A percentile compares a stretch with the other conserved stretches of the same genome.
Conservation (phyloP, 2,113 vertebrate species). For the Promerops cafer region DNA sequence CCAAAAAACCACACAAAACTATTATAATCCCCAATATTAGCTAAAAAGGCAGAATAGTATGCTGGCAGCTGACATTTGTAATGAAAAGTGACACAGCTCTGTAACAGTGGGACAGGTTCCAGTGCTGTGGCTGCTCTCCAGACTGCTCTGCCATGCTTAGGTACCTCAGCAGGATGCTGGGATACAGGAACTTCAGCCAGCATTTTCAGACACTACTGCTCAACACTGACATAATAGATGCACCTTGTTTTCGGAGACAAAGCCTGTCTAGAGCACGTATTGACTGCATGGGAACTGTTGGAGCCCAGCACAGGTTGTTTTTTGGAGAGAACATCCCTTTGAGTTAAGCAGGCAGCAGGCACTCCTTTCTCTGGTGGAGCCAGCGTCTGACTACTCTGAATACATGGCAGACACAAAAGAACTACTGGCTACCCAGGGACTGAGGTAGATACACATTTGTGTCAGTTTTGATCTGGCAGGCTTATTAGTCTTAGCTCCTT, state of each 20-base stretch:
- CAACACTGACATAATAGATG: background rate
- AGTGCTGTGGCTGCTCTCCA: background rate
- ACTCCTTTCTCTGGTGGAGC: background rate
- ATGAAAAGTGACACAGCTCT: background rate
- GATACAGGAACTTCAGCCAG: background rate
- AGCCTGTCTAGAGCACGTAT: background rate
- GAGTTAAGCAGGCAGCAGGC: background rate
- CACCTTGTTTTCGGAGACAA: background rate
- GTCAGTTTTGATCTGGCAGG: background rate
- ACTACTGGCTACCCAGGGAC: background rate
- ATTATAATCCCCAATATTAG: background rate
- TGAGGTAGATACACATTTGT: background rate
- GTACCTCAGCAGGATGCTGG: background rate
- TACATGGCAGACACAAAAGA: background rate
- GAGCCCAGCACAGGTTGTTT: background rate
- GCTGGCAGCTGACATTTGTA: slow-evolving; percentile 1
- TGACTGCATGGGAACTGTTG: background rate
- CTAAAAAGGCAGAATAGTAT: background rate
- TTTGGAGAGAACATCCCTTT: background rate
- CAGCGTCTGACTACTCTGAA: background rate
- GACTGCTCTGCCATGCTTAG: background rate
- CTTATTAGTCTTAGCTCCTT: background rate
- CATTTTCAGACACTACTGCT: background rate
- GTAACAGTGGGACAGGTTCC: background rate
- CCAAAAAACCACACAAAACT: rapidly evolving